Base-by-base conservation (phyloP, 2,113 vertebrate genomes). In the Xiphias gladius region DNA sequence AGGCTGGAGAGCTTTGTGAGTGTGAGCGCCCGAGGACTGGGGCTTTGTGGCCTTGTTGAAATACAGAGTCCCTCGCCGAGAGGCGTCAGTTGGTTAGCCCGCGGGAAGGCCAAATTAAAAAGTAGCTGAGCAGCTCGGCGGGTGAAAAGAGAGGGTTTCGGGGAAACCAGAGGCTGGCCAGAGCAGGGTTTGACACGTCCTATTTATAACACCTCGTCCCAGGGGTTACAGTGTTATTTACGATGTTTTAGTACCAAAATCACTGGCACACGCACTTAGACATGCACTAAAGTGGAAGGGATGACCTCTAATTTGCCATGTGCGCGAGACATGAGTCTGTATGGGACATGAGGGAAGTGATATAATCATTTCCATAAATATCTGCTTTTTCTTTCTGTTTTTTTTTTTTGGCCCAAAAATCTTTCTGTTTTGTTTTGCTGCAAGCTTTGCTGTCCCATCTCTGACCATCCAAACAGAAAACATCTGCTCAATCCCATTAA, bases 51-150 rank as follows among this genome's bases (percentile, higher is more conserved):
- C 95, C 96, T 96, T 96, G 95, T 96, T 96, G 95, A 96, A 97
- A 96, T 97, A 96, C 94, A 96, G 95, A 94, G 94, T 91, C 87
- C 94, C 95, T 95, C 94, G 91, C 92, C 90, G 94, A 95, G 92
- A 97, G 96, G 97, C 96, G 95, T 98, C 97, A 96, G 96, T 95
- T 93, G 96, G 96, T 97, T 96, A 96, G 95, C 95, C 96, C 93
- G 67, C 89, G 87, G 85, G 91, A 92, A 93, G 90, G 92, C 78
- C 86, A 97, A 97, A 98, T 97, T 96, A 97, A 96, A 99, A 97
- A 96, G 96, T 74, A 96, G 93, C 94, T 86, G 88, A 95, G 94
- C 94, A 89, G 80, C 90, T 11, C 70, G 67, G 87, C 76, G 95
- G 95, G 95, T 95, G 90, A 94, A 93, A 94, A 96, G 94, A 96